Evolutionary conservation across 2,888 invertebrate species (phyloP), one percentile per base, ranked within the genome.

Genomic region (Ophioninae sp.): DNA sequence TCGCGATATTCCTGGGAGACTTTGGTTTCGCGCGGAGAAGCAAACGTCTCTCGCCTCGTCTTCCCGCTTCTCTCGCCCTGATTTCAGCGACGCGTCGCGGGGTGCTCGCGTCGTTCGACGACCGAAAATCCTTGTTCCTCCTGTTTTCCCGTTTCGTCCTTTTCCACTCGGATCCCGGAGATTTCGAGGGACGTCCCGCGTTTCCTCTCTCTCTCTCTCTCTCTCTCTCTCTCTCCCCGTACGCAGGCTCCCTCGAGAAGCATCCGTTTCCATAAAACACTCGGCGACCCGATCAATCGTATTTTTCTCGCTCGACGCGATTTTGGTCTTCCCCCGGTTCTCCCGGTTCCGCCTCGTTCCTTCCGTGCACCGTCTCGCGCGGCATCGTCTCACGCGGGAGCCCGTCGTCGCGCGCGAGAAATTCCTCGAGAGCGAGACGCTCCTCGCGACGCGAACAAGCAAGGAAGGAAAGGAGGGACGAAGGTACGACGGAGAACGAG

Each of bases 201-300:
- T 44, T 44, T 44, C 62, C 23, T 62, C 21, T 30, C 23, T 23
- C 30, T 23, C 21, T 62, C 13, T 8, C 23, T 23, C 62, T 10
- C 8, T 8, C 21, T 7, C 30, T 23, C 44, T 21, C 20, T 59
- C 62, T 23, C 44, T 17, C 61, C 17, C 17, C 8, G 7, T 23
- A 10, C 13, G n/a, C 39, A 20, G 20, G 44, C 37, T 70, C 7
- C 56, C 30, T 59, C 61, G 67, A 39, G 75, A 61, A 59, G 67
- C 83, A 80, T 83, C 68, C 73, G 77, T 83, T 77, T 72, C 76
- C 73, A 73, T 80, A 80, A 83, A 77, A 79, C 44, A 17, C 76
- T 64, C 77, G 83, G 80, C 83, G 77, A 68, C 80, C 68, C 80
- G 80, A 83, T 83, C 73, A 83, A 76, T 70, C 50, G 61, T 44